Base-by-base conservation (phyloP, 1,140 invertebrate genomes). In the Aphelenchoides fujianensis region DNA sequence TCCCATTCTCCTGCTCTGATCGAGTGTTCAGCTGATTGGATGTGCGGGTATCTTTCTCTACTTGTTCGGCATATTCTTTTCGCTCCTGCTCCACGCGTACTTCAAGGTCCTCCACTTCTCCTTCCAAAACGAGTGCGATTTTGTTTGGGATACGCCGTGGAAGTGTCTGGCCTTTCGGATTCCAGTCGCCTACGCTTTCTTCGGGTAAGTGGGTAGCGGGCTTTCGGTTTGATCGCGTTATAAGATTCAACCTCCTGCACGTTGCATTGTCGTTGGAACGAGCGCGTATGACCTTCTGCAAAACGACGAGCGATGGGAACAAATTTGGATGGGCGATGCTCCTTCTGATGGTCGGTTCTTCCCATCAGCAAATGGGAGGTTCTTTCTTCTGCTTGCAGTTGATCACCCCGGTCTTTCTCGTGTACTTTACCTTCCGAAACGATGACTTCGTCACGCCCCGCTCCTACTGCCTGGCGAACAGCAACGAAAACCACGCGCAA, bases 181-280 rank as follows among this genome's bases (percentile, higher is more conserved):
- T 16, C 55, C 55, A 5, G 55, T 59, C 5, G 7, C 5, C 5
- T 59, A 59, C 55, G 5, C 55, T 19, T 59, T 59, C 19, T 16
- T 59, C 19, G 55, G 55, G 5, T n/a, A n/a, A n/a, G n/a, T n/a
- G n/a, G n/a, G n/a, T n/a, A n/a, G n/a, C n/a, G n/a, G n/a, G n/a
- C n/a, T n/a, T n/a, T n/a, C n/a, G n/a, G n/a, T n/a, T n/a, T n/a
- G n/a, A n/a, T n/a, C n/a, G n/a, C n/a, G n/a, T n/a, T n/a, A n/a
- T n/a, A n/a, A n/a, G n/a, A n/a, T 59, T 59, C 55, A 59, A 59
- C 34, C 5, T 59, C 5, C 34, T 59, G 12, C 55, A 59, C 55
- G 19, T 59, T 32, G 19, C 19, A 30, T 5, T 59, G 7, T 7
- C 55, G 23, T 59, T 23, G 55, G 55, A 59, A 5, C 5, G 55